Evolutionary conservation across 53 echinoderm and acorn worm genomes (phyloP).

Genomic region (Apostichopus leukothele): DNA sequence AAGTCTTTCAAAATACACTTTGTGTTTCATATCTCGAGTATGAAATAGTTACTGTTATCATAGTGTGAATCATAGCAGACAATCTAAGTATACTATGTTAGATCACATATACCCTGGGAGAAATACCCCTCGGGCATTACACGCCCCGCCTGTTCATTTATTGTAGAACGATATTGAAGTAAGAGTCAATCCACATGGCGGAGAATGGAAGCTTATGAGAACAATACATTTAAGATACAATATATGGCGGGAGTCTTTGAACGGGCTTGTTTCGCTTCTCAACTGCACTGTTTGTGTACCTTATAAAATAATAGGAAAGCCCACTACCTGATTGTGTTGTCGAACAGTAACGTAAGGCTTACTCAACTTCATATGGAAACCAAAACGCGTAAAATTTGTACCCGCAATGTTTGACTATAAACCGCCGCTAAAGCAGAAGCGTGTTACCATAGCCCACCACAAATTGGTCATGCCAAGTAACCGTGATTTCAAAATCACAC

Average conservation of each 20-base stretch:
- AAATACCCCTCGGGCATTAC: not conserved
- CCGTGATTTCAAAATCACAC: no score
- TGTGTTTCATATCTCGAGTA: not conserved
- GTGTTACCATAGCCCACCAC: no score
- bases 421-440: no score
- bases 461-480: no score
- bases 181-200: not conserved
- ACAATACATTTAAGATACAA: no score
- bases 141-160: not conserved
- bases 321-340: no score
- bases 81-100: no score
- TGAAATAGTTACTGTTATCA: constrained; percentile 24
- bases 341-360: no score
- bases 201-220: not conserved
- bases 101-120: not conserved
- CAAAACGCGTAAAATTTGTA: no score
- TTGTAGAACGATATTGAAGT: no score
- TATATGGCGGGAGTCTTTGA: not conserved
- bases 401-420: no score
- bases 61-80: constrained; percentile 8
- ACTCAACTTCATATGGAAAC: no score
- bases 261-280: not conserved
- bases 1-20: not conserved
- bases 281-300: not conserved
- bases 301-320: not conserved